Evolutionary conservation across 2,888 invertebrate genomes (phyloP).

Genomic region (Adineta ricciae): DNA sequence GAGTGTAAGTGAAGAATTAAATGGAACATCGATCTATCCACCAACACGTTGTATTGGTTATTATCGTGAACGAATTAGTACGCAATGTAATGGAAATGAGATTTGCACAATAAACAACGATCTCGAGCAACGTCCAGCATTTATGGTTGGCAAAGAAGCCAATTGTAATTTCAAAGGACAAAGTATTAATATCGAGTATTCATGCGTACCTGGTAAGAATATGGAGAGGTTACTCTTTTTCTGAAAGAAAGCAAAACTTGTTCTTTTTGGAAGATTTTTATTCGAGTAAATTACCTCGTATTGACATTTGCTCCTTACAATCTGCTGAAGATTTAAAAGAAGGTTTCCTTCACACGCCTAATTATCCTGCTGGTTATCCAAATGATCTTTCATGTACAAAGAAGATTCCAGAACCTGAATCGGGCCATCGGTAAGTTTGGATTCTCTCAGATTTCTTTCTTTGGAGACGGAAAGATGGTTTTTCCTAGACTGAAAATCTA

Average conservation of each 20-base stretch:
- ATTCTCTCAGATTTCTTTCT: not conserved
- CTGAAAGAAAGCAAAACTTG: too few species aligned
- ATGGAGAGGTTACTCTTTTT: not conserved
- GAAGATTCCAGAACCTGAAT: not conserved
- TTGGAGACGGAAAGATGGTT: not conserved
- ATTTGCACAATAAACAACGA: not conserved
- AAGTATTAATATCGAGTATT: conserved; percentile 18
- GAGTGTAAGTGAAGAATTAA: not conserved
- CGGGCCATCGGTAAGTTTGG: not conserved
- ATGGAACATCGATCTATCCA: not conserved
- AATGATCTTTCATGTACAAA: not conserved
- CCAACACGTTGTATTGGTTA: not conserved
- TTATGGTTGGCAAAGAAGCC: not conserved
- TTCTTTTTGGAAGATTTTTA: not conserved
- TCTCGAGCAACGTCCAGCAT: not conserved
- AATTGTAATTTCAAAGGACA: not conserved
- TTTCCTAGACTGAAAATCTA: not conserved
- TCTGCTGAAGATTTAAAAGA: not conserved
- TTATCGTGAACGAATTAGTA: not conserved
- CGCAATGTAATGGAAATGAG: not conserved
- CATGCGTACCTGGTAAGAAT: not conserved
- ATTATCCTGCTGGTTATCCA: conserved; percentile 4
- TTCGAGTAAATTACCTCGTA: not conserved
- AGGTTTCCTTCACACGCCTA: conserved; percentile 5
- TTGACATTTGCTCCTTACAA: not conserved